These are phyloP conservation scores for Akabosia matsudoensis DNA, from an alignment of 1,140 invertebrate genomes.

Conservation along the genomic window DNA sequence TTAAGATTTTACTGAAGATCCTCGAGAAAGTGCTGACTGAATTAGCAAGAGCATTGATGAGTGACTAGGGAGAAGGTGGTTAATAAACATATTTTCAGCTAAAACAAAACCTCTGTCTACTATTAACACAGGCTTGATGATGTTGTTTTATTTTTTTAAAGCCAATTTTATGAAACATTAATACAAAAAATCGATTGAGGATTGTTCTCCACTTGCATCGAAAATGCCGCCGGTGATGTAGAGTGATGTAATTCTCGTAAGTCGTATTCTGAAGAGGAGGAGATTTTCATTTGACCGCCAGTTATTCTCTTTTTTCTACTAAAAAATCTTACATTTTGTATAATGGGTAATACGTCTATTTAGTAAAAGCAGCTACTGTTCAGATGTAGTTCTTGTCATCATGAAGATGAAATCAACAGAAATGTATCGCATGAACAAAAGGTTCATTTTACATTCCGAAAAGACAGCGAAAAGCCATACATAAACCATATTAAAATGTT, in stretches of 20 bases:
- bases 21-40: not conserved
- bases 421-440: too few relatives aligned
- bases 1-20: not conserved
- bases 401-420: too few relatives aligned
- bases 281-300: too few relatives aligned
- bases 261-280: too few relatives aligned
- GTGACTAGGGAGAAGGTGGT: not conserved
- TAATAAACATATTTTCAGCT: not conserved
- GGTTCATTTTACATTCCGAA: too few relatives aligned
- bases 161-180: slow-evolving; percentile 9
- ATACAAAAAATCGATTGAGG: not conserved
- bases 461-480: not conserved
- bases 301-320: too few relatives aligned
- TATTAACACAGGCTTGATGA: not conserved
- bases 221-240: not conserved
- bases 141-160: slow-evolving; percentile 21
- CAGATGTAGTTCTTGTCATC: too few relatives aligned
- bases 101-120: not conserved
- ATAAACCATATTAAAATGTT: not conserved
- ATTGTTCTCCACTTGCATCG: not conserved
- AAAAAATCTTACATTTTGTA: too few relatives aligned
- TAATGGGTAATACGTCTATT: too few relatives aligned
- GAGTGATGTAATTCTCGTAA: too few relatives aligned
- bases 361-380: too few relatives aligned
- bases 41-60: not conserved